Base-by-base conservation (phyloP, 2,888 invertebrate species). In the Lathronympha strigana region DNA sequence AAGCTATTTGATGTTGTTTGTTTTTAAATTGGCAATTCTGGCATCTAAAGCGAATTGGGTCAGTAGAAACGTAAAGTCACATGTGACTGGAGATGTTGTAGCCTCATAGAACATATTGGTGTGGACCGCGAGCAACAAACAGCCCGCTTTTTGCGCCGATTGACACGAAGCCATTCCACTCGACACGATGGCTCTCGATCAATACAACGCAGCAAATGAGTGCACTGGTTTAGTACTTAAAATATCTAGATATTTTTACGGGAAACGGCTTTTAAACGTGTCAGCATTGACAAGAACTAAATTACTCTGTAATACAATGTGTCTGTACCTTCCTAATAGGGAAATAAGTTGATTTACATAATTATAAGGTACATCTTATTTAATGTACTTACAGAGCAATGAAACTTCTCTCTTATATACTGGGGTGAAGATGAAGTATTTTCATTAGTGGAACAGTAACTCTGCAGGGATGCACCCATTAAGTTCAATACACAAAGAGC, bases 11-110 rank as follows among this genome's bases (percentile, higher is more conserved):
- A 1, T 43, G 19, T 55, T 31, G 17, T 55, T 55, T 43, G 17
- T 28, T 55, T 55, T 55, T 55, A 55, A 55, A 55, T 43, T 55
- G 54, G 54, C 54, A 54, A 53, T 53, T 38, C 36, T 40, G 40
- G 55, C 43, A 55, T 55, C 28, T 19, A 43, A 28, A 28, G 40
- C 43, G 43, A 55, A 55, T 31, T 43, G 55, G 19, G 51, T 43
- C 19, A 4, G 43, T 43, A 25, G 43, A 43, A 25, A 9, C 55
- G 28, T 28, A 55, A 55, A 1, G 19, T 43, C 43, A 19, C 6
- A 43, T 43, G 43, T 19, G 28, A 9, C 11, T 43, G 19, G 11
- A 19, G 3, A n/a, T 8, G 4, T 19, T 19, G 15, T n/a, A 31
- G 28, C 8, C 28, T 1, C 28, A 43, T 31, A 2, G 13, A 13